Conservation (phyloP, 2,797 vertebrate genomes). For the Etheostoma nigrum region DNA sequence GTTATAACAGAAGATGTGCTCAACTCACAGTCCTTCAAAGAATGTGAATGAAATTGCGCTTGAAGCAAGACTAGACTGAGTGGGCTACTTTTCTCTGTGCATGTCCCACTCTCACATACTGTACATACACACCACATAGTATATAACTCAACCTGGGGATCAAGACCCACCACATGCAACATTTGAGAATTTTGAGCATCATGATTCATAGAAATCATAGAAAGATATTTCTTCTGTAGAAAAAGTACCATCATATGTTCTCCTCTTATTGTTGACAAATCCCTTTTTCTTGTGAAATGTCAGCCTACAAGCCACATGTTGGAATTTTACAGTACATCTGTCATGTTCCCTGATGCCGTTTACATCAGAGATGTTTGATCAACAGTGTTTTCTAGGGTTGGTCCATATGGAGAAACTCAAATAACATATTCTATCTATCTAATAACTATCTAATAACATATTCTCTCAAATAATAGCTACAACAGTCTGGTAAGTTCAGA, state of each 20-base stretch:
- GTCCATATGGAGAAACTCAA: too few relatives aligned
- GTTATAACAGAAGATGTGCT: conserved; percentile 28
- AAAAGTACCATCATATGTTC: not conserved
- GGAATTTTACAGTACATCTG: conserved; percentile 1
- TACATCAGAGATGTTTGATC: not conserved
- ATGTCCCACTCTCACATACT: conserved; percentile 14
- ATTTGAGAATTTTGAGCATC: not conserved
- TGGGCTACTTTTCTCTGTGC: conserved; percentile 23
- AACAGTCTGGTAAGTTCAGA: too few relatives aligned
- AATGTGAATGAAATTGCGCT: conserved; percentile 32
- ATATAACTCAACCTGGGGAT: not conserved
- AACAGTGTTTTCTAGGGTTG: not conserved
- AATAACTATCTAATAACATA: too few relatives aligned
- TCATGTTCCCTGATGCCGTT: conserved; percentile 1
- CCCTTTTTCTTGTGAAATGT: not conserved
- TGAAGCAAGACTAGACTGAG: conserved; percentile 16
- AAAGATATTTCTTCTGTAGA: not conserved
- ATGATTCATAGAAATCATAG: not conserved
- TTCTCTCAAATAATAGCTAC: too few relatives aligned
- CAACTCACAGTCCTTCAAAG: conserved; percentile 37
- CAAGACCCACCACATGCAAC: not conserved
- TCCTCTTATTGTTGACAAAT: not conserved
- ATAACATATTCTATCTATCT: too few relatives aligned
- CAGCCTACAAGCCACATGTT: not conserved
- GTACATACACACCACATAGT: not conserved